Percentiles rank a stretch among this genome's conserved stretches.
phyloP scores from a whole-genome alignment of 1,140 invertebrate species.

The Pteromalus puparum region DNA sequence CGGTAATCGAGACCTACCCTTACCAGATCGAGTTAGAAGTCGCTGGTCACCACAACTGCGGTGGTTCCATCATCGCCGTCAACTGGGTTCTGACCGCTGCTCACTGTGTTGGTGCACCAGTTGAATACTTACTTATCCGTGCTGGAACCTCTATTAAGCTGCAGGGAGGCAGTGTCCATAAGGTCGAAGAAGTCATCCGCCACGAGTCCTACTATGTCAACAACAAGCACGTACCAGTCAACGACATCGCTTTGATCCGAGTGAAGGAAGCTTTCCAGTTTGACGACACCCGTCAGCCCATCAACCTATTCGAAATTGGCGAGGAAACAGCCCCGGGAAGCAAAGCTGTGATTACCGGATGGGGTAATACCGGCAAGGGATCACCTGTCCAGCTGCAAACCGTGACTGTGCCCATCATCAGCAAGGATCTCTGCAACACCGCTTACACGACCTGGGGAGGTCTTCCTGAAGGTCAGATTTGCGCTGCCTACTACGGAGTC shows the following conservation, averaged over 20 bases:
- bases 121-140: neutral
- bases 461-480: slow-evolving; percentile 82
- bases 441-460: slow-evolving; percentile 63
- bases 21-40: slow-evolving; percentile 77
- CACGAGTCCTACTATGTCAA: slow-evolving; percentile 46
- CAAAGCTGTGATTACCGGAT: slow-evolving; percentile 63
- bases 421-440: slow-evolving; percentile 62
- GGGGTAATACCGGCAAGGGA: slow-evolving; percentile 62
- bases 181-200: slow-evolving; percentile 28
- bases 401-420: slow-evolving; percentile 69
- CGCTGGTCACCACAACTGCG: slow-evolving; percentile 77
- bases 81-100: slow-evolving; percentile 78
- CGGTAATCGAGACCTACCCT: slow-evolving; percentile 77
- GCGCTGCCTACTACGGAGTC: slow-evolving; percentile 78
- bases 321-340: slow-evolving; percentile 56
- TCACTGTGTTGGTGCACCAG: slow-evolving; percentile 72
- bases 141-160: slow-evolving; percentile 46
- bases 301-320: slow-evolving; percentile 28
- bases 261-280: slow-evolving; percentile 47
- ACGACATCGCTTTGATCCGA: slow-evolving; percentile 55
- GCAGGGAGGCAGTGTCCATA: slow-evolving; percentile 45
- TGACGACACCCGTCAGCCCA: slow-evolving; percentile 46
- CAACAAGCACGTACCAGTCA: slow-evolving; percentile 7
- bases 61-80: slow-evolving; percentile 77
- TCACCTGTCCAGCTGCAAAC: slow-evolving; percentile 57